Percentiles rank a stretch among this genome's conserved stretches.
These are phyloP conservation scores for Drosophila mauritiana DNA, from an alignment of 1,140 invertebrate species.

Conservation along the genomic window DNA sequence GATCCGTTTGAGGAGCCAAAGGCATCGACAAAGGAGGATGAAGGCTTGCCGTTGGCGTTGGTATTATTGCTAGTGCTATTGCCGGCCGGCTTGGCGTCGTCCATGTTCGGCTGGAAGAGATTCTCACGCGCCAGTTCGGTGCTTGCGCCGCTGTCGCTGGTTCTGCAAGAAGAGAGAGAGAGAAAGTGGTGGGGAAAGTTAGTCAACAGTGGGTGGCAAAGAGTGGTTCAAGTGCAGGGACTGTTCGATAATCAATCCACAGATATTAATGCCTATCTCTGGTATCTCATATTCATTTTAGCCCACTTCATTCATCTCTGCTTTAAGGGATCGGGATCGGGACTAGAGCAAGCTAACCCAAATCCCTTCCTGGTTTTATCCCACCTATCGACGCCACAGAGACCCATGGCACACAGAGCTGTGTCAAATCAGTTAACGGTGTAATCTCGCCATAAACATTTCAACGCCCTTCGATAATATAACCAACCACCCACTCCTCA, in stretches of 20 bases:
- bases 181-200: constrained; percentile 80
- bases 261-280: neutral
- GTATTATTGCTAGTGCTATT: constrained; percentile 19
- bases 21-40: constrained; percentile 24
- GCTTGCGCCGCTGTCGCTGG: constrained; percentile 42
- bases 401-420: constrained; percentile 10
- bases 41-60: constrained; percentile 17
- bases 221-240: neutral
- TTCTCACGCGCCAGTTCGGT: constrained; percentile 82
- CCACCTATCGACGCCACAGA: constrained; percentile 14
- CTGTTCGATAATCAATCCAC: neutral
- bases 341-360: neutral
- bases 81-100: constrained; percentile 69
- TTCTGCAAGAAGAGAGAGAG: constrained; percentile 71
- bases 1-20: constrained; percentile 4
- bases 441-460: constrained; percentile 48
- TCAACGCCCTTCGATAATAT: constrained; percentile 49
- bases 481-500: neutral
- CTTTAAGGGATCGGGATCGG: too few relatives aligned
- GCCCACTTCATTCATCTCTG: too few relatives aligned
- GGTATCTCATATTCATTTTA: too few relatives aligned
- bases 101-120: constrained; percentile 80
- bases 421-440: constrained; percentile 43
- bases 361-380: constrained; percentile 19
- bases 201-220: constrained; percentile 40